Percentiles rank a stretch among this genome's conserved stretches.
Evolutionary conservation across 2,888 invertebrate genomes (phyloP).

Genomic region (Megalurothrips usitatus): DNA sequence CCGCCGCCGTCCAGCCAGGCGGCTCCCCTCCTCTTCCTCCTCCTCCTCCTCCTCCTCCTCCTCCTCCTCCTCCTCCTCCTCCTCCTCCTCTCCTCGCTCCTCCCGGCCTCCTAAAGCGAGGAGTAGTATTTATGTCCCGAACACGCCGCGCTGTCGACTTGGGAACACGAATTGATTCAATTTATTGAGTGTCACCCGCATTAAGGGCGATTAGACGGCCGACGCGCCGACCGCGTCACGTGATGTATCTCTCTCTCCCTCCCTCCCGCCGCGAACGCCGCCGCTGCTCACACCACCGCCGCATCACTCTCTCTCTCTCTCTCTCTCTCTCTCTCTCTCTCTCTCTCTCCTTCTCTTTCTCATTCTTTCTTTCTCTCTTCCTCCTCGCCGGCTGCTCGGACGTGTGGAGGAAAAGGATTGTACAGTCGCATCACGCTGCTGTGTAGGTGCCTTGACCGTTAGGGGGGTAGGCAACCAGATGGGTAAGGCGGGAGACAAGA

Average conservation of each 20-base stretch:
- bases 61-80: too few relatives aligned
- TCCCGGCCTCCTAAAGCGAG: too few relatives aligned
- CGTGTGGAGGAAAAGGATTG: too few relatives aligned
- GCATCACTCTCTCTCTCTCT: background rate
- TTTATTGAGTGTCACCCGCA: constrained; percentile 10
- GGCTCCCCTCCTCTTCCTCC: too few relatives aligned
- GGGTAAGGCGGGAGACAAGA: background rate
- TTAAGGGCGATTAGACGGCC: background rate
- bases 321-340: background rate
- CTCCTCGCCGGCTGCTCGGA: too few relatives aligned
- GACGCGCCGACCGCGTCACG: background rate
- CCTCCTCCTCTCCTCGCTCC: too few relatives aligned
- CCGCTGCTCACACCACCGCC: background rate
- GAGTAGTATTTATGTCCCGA: too few relatives aligned
- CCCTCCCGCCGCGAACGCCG: background rate
- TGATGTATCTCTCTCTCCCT: background rate
- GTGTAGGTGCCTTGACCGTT: too few relatives aligned
- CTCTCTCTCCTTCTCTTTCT: background rate
- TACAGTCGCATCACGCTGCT: too few relatives aligned
- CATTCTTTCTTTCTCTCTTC: too few relatives aligned
- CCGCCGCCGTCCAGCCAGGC: background rate
- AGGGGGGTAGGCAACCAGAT: background rate
- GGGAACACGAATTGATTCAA: constrained; percentile 25
- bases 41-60: too few relatives aligned
- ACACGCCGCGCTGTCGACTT: background rate